These are phyloP conservation scores for Pelochelys cantorii DNA, from an alignment of 2,797 vertebrate genomes.

Conservation along the genomic window DNA sequence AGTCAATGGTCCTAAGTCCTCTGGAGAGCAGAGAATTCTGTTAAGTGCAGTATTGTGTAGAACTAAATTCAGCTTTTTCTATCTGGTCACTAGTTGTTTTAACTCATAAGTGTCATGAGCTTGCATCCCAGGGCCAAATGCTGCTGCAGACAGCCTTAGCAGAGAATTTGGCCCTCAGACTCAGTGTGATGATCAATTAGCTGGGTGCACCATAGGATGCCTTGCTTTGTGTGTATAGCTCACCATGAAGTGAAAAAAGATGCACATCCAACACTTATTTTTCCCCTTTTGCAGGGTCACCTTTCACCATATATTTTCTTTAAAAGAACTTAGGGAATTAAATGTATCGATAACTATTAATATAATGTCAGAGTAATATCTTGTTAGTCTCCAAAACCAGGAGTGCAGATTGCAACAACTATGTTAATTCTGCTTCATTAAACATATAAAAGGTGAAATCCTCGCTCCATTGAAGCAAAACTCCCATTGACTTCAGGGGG, in stretches of 20 bases:
- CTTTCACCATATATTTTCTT: not conserved
- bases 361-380: not conserved
- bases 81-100: constrained; percentile 32
- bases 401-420: not conserved
- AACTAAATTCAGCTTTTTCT: constrained; percentile 19
- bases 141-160: constrained; percentile 21
- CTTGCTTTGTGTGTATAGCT: not conserved
- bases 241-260: not conserved
- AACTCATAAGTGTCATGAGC: not conserved
- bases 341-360: not conserved
- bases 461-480: not conserved
- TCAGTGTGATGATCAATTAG: not conserved
- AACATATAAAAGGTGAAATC: not conserved
- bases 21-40: not conserved
- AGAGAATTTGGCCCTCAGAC: constrained; percentile 21
- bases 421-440: not conserved
- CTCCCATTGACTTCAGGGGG: not conserved
- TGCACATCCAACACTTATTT: not conserved
- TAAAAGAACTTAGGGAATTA: not conserved
- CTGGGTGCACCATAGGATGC: not conserved
- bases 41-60: not conserved
- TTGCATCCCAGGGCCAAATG: not conserved
- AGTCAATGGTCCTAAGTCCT: not conserved
- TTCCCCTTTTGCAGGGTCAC: not conserved
- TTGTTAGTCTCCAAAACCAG: accelerated